phyloP scores from a whole-genome alignment of 2,888 invertebrate genomes.

The Trypoxylon attenuatum region DNA sequence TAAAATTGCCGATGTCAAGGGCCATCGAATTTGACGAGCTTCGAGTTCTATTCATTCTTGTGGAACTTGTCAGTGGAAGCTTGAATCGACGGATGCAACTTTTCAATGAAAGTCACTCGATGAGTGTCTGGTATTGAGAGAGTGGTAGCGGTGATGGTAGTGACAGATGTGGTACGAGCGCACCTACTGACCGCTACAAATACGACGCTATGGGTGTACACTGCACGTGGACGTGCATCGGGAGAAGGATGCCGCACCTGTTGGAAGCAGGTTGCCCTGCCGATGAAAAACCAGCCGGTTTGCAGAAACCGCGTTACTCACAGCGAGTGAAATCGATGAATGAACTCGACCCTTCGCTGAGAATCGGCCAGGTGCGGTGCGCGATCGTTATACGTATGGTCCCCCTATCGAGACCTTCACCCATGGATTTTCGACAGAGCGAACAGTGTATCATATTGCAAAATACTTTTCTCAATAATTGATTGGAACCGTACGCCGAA shows the following conservation, averaged over 20 bases:
- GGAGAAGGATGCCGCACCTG: slow-evolving; percentile 49
- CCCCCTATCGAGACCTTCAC: too few species aligned
- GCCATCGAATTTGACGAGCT: background rate
- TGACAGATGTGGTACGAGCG: slow-evolving; percentile 35
- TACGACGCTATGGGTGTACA: slow-evolving; percentile 24
- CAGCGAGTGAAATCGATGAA: slow-evolving; percentile 54
- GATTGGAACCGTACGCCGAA: too few species aligned
- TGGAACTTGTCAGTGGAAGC: too few species aligned
- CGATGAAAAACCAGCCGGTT: slow-evolving; percentile 37
- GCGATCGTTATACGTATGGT: too few species aligned
- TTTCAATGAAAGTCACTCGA: slow-evolving; percentile 46
- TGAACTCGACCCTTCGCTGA: slow-evolving; percentile 33
- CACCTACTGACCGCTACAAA: slow-evolving; percentile 22
- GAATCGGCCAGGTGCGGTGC: background rate
- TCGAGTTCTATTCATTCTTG: background rate
- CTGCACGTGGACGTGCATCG: slow-evolving; percentile 36
- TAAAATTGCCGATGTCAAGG: too few species aligned
- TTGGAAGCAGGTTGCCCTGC: slow-evolving; percentile 48
- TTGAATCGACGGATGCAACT: slow-evolving; percentile 27
- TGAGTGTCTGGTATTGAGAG: slow-evolving; percentile 7
- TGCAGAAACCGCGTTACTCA: slow-evolving; percentile 20
- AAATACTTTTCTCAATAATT: too few species aligned
- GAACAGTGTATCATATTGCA: too few species aligned
- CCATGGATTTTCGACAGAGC: too few species aligned
- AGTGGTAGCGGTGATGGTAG: slow-evolving; percentile 14